Evolutionary conservation across 2,113 vertebrate species (phyloP).

Genomic region (Pleuronectes platessa): DNA sequence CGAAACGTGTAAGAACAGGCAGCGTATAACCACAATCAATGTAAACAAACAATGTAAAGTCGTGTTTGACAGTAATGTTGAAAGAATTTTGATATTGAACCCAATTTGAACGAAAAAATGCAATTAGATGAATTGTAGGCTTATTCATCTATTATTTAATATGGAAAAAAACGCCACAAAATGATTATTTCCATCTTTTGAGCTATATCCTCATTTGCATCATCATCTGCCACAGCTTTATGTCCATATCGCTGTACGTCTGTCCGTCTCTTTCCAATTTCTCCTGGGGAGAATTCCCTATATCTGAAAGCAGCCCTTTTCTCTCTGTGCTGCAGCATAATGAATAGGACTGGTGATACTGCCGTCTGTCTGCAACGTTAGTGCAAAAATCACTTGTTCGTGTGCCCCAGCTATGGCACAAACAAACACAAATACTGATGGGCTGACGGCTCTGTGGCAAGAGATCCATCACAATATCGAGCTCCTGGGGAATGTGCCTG

Average conservation of each 20-base stretch:
- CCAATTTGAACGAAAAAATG: slow-evolving; percentile 2
- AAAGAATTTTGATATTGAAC: slow-evolving; percentile 16
- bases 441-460: slow-evolving; percentile 60
- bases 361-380: slow-evolving; percentile 59
- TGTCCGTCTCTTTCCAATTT: not conserved
- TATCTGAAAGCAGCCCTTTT: slow-evolving; percentile 61
- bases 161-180: not conserved
- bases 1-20: slow-evolving; percentile 3
- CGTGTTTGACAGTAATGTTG: not conserved
- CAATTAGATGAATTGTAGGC: not conserved
- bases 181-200: not conserved
- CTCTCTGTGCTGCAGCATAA: slow-evolving; percentile 64
- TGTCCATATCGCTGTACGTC: slow-evolving; percentile 23
- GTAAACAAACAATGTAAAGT: too few relatives aligned
- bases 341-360: slow-evolving; percentile 60
- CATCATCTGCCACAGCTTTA: slow-evolving; percentile 10
- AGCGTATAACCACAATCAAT: not conserved
- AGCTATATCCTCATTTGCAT: slow-evolving; percentile 1
- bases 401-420: slow-evolving; percentile 56
- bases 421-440: slow-evolving; percentile 67
- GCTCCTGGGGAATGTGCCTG: slow-evolving; percentile 47
- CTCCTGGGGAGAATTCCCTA: slow-evolving; percentile 52
- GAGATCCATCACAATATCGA: slow-evolving; percentile 64
- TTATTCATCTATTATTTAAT: not conserved
- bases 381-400: slow-evolving; percentile 61